Base-by-base conservation (phyloP, 2,797 vertebrate genomes). In the Sebastes steindachneri region DNA sequence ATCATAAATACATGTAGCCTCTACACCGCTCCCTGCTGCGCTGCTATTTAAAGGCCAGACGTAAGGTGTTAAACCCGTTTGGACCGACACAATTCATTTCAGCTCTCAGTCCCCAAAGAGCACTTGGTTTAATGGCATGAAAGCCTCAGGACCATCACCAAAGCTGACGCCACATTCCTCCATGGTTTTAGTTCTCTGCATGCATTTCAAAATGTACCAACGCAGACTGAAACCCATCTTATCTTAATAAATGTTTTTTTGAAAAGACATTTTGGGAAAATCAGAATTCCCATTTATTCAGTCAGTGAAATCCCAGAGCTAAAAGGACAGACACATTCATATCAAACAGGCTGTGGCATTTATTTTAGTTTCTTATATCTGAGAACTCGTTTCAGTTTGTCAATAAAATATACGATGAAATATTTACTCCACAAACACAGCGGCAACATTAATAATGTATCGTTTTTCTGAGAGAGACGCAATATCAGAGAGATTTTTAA, bases 1-100 rank as follows among this genome's bases (percentile, higher is more conserved):
- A 90, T 94, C 87, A 92, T 91, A 89, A 93, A 93, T 92, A 89
- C 84, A 93, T 89, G 84, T 71, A 76, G 75, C 51, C 69, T 53
- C 69, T 41, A 72, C 81, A 75, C 33, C 2, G 0, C 71, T 76
- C 67, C 71, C 80, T 53, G 33, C 78, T 75, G 73, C 2, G 2
- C 68, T 67, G 76, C 89, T 93, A 87, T 93, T 91, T 88, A 83
- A 89, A 90, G 83, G 88, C 2, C 77, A 89, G 85, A 79, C 90
- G 86, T 88, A 78, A 75, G 15, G 78, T 79, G 81, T 77, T 85
- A 57, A 82, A 88, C 66, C 72, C 73, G 84, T 88, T 82, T 62
- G 51, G 71, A 23, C 31, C 29, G n/a, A 73, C 72, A 82, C 53
- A 35, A 65, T 82, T 86, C 62, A 79, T n/a, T 77, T 86, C 21